Conservation (phyloP, 2,113 vertebrate genomes). For the Dunckerocampus dactyliophorus region DNA sequence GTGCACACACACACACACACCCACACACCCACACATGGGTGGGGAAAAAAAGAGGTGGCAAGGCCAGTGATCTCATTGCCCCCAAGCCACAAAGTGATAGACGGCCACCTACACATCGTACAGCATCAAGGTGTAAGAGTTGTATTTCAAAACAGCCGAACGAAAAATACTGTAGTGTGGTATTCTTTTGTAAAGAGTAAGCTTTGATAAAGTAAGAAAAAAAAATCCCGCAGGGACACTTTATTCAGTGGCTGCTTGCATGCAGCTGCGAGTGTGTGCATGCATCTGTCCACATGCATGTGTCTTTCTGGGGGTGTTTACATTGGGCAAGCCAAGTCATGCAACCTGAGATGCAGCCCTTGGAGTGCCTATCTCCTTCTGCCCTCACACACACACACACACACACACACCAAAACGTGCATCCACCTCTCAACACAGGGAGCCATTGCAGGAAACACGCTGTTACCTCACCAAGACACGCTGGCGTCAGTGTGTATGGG, state of each 20-base stretch:
- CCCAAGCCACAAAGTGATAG: slow-evolving; percentile 54
- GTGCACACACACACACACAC: slow-evolving; percentile 24
- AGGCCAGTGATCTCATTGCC: slow-evolving; percentile 64
- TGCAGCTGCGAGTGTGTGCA: slow-evolving; percentile 5
- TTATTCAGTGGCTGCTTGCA: slow-evolving; percentile 21
- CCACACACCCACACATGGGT: slow-evolving; percentile 8
- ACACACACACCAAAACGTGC: slow-evolving; percentile 23
- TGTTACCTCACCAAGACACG: slow-evolving; percentile 71
- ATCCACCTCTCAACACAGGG: slow-evolving; percentile 51
- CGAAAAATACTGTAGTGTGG: slow-evolving; percentile 17
- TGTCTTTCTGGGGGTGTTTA: slow-evolving; percentile 52
- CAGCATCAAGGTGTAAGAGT: slow-evolving; percentile 45
- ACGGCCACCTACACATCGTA: slow-evolving; percentile 51
- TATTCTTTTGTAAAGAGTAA: not conserved
- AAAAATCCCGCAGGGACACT: slow-evolving; percentile 33
- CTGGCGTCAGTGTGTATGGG: slow-evolving; percentile 65
- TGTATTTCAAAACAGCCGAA: slow-evolving; percentile 55
- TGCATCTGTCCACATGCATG: not conserved
- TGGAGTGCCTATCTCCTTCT: slow-evolving; percentile 17
- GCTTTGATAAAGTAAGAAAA: slow-evolving; percentile 13
- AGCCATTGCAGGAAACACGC: slow-evolving; percentile 62
- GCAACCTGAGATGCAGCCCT: slow-evolving; percentile 59
- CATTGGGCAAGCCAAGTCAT: slow-evolving; percentile 59
- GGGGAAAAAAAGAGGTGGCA: slow-evolving; percentile 50
- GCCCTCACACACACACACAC: slow-evolving; percentile 1